Conservation (phyloP, 2,888 invertebrate species). For the Machimus atricapillus region DNA sequence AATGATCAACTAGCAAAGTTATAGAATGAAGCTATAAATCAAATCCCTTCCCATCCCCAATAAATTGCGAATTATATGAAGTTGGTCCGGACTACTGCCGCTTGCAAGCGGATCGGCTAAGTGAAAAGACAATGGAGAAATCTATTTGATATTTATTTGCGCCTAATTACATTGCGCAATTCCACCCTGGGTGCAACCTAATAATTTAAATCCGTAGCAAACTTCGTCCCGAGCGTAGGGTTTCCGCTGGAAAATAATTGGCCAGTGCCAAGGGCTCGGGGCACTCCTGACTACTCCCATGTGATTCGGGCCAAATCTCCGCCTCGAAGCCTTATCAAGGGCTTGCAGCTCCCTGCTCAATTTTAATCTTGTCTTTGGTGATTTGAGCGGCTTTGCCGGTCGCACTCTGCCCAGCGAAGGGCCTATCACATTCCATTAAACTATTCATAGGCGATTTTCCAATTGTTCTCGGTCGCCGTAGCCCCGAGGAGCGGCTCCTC, state of each 20-base stretch:
- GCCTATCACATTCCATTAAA: slow-evolving; percentile 31
- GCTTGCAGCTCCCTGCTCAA: slow-evolving; percentile 10
- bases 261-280: not conserved
- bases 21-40: not conserved
- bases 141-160: not conserved
- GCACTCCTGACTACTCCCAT: not conserved
- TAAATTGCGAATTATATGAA: not conserved
- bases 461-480: slow-evolving; percentile 16
- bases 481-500: not conserved
- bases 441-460: slow-evolving; percentile 27
- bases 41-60: not conserved
- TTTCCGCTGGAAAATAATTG: not conserved
- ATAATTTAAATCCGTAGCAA: not conserved
- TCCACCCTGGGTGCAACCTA: not conserved
- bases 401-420: not conserved
- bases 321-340: not conserved
- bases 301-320: not conserved
- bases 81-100: not conserved
- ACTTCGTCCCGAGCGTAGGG: not conserved
- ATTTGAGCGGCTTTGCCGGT: not conserved
- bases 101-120: not conserved
- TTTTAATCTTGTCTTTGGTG: slow-evolving; percentile 27
- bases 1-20: not conserved
- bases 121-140: not conserved
- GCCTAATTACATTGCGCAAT: not conserved